Conservation (phyloP, 2,113 vertebrate genomes). For the Microcebus lehilahytsara region DNA sequence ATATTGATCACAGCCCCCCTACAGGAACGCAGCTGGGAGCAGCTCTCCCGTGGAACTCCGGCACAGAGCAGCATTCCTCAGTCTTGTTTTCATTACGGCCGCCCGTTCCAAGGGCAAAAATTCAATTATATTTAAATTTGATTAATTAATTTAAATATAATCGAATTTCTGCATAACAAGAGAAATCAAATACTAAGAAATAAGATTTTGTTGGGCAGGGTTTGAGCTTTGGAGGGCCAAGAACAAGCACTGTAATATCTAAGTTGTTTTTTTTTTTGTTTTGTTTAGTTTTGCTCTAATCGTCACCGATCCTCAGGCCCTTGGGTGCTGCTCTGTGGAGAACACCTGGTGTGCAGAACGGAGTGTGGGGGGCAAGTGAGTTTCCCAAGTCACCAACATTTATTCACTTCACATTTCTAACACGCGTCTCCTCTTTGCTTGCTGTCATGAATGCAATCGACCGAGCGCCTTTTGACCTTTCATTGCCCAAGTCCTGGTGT, state of each 20-base stretch:
- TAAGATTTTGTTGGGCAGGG: background rate
- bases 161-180: conserved; percentile 42
- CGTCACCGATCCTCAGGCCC: background rate
- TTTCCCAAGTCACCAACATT: background rate
- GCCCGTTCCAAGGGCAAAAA: background rate
- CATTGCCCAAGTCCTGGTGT: too few relatives aligned
- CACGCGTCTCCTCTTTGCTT: background rate
- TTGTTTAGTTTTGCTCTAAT: background rate
- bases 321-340: background rate
- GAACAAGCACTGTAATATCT: background rate
- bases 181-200: conserved; percentile 39
- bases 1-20: background rate
- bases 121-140: conserved; percentile 38
- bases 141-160: conserved; percentile 51
- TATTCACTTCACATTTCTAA: background rate
- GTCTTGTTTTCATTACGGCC: background rate
- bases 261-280: background rate
- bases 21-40: background rate
- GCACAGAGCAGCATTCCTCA: background rate
- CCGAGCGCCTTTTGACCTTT: background rate
- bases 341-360: background rate
- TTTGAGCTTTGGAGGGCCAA: background rate
- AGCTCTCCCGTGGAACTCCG: accelerated
- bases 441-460: background rate
- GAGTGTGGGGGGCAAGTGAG: background rate